Percentiles rank a stretch among this genome's conserved stretches.
Evolutionary conservation across 2,888 invertebrate genomes (phyloP).

Genomic region (Eupithecia abbreviata): DNA sequence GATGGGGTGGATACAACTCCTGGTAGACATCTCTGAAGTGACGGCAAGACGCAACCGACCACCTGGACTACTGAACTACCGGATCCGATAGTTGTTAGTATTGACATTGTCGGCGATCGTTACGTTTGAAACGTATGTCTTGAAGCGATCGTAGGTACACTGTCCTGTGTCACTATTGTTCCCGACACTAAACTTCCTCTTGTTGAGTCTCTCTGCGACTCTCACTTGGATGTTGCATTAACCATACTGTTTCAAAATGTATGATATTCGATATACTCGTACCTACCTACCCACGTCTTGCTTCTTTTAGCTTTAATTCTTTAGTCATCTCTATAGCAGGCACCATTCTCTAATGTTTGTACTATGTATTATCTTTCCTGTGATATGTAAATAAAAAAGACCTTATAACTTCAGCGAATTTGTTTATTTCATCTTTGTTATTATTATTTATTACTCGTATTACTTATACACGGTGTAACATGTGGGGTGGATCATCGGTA

Average conservation of each 20-base stretch:
- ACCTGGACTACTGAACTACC: neutral
- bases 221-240: neutral
- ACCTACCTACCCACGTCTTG: neutral
- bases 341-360: neutral
- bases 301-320: neutral
- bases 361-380: slow-evolving; percentile 35
- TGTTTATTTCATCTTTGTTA: neutral
- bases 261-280: neutral
- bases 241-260: neutral
- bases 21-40: neutral
- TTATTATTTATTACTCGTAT: neutral
- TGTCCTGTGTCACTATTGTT: neutral
- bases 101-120: neutral
- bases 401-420: neutral
- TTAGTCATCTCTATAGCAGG: neutral
- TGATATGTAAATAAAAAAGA: slow-evolving; percentile 32
- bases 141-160: neutral
- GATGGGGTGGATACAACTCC: slow-evolving; percentile 16
- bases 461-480: too few relatives aligned
- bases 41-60: neutral
- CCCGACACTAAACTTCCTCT: neutral
- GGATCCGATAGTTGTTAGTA: neutral
- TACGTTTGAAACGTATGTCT: neutral
- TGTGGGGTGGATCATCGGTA: too few relatives aligned
- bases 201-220: neutral